Base-by-base conservation (phyloP, 2,113 vertebrate genomes). In the Haplotaxodon microlepis region DNA sequence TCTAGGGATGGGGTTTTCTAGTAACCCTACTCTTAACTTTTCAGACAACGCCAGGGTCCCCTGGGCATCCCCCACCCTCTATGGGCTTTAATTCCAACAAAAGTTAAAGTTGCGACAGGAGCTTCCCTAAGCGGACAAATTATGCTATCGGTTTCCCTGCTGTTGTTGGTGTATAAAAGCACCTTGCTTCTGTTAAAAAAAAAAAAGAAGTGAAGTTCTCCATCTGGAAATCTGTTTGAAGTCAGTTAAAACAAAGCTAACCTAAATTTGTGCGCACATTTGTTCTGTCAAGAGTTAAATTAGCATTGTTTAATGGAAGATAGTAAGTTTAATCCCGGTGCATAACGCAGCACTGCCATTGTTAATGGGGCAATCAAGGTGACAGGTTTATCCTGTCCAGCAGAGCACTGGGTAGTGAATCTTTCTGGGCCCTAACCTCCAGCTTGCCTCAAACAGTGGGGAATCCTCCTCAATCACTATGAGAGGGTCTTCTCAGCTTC, bases 101-200 rank as follows among this genome's bases (percentile, higher is more conserved):
- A 92, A 89, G 92, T 94, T 91, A 92, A n/a, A 92, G 90, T 85
- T 94, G 91, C 92, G 94, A 97, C 95, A 96, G 93, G 86, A 93
- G 92, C 93, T 96, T 89, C 92, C 92, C 96, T 93, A 94, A 97
- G 97, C 94, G 96, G 90, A 95, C 97, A 97, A 97, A 98, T 98
- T 97, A 97, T 97, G 96, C 97, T 98, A 97, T 98, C 97, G 87
- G 93, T 97, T 98, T 98, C 96, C 96, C 56, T 6, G 13, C 87
- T 92, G 85, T 87, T 59, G 85, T 94, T 91, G 92, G 90, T 94
- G 94, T 93, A 95, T 95, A 96, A 96, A 96, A 97, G 96, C 92
- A 96, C 92, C 96, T 88, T 93, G 94, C 96, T 96, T 97, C 95
- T 95, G 82, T 84, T 81, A 2, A 89, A 82, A 87, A 29, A 29